Conservation (phyloP, 23 tunicate genomes). For the Halocynthia roretzi region DNA sequence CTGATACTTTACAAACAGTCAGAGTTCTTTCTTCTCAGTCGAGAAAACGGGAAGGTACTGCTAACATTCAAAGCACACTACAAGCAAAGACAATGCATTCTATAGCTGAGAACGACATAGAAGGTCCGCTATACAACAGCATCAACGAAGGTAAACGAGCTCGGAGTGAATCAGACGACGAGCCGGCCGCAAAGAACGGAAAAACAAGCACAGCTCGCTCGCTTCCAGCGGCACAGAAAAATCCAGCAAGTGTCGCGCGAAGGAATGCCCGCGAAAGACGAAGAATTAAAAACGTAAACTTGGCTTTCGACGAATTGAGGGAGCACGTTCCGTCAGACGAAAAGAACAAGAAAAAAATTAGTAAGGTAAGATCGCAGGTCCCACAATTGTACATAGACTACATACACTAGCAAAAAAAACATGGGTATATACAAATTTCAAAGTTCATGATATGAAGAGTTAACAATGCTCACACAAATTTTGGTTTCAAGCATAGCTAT, state of each 20-base stretch:
- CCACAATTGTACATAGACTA: background rate
- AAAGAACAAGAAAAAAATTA: conserved; percentile 56
- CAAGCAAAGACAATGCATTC: too few relatives aligned
- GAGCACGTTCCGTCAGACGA: conserved; percentile 85
- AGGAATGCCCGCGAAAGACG: conserved; percentile 90
- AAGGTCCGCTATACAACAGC: too few relatives aligned
- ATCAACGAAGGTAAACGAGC: background rate
- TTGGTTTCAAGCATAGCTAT: too few relatives aligned
- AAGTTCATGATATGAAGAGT: too few relatives aligned
- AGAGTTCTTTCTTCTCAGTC: too few relatives aligned
- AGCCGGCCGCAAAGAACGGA: background rate
- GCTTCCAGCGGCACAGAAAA: conserved; percentile 27
- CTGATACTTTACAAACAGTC: too few relatives aligned
- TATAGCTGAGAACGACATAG: too few relatives aligned
- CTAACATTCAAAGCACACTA: too few relatives aligned
- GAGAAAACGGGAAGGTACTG: too few relatives aligned
- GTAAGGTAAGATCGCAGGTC: conserved; percentile 42
- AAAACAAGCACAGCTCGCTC: background rate
- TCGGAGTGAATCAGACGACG: background rate
- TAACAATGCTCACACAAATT: too few relatives aligned
- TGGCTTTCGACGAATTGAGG: conserved; percentile 83
- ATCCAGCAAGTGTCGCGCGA: conserved; percentile 76
- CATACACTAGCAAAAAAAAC: background rate
- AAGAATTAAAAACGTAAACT: conserved; percentile 76
- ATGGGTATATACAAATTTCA: too few relatives aligned